Percentiles rank a stretch among this genome's conserved stretches.
Conservation (phyloP, 2,113 vertebrate species). For the Hucho hucho region DNA sequence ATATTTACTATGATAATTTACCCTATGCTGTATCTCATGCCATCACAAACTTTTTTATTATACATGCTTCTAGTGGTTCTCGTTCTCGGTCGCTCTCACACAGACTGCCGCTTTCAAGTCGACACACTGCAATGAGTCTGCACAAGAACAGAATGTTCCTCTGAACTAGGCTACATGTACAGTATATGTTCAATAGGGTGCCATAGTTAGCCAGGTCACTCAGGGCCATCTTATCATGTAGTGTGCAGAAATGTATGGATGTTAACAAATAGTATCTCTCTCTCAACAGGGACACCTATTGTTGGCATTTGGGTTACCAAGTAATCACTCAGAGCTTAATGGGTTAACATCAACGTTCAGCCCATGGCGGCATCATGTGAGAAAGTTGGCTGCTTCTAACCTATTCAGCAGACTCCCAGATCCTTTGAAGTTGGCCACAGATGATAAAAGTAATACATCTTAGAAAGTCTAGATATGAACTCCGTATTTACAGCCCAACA, state of each 20-base stretch:
- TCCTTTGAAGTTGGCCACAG: constrained; percentile 22
- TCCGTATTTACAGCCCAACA: background rate
- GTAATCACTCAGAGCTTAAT: background rate
- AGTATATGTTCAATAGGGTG: background rate
- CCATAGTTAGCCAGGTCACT: background rate
- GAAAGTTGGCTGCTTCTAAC: background rate
- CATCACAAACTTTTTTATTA: background rate
- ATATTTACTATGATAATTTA: background rate
- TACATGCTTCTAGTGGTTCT: background rate
- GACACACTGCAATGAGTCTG: no score
- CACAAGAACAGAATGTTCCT: no score
- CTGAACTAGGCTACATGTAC: no score
- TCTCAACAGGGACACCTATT: no score
- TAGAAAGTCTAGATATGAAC: constrained; percentile 12
- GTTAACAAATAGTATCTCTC: background rate
- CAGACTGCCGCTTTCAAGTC: background rate
- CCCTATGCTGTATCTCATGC: background rate
- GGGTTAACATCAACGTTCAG: background rate
- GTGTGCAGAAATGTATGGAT: background rate
- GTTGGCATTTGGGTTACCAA: no score
- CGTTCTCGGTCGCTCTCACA: background rate
- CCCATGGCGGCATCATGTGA: background rate
- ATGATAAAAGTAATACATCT: no score
- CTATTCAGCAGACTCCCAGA: background rate
- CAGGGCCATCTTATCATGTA: background rate